A percentile compares a stretch with the other conserved stretches of the same genome.
phyloP scores from a whole-genome alignment of 2,113 vertebrate species.

The Azemiops feae region DNA sequence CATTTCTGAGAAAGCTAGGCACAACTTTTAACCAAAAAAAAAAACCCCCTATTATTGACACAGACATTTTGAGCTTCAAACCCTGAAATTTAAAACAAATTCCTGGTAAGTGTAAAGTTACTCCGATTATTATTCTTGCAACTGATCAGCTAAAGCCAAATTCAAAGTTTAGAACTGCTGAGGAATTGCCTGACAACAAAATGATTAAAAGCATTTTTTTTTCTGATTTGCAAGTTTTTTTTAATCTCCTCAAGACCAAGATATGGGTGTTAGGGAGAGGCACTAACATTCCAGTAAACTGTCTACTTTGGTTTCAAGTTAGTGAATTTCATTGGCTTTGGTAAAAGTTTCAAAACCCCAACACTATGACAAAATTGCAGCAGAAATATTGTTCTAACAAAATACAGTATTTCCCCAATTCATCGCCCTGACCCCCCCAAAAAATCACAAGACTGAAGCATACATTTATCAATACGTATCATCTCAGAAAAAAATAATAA shows the following conservation, averaged over 20 bases:
- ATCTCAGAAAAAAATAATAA: background rate
- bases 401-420: background rate
- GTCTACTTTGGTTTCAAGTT: background rate
- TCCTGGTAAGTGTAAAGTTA: background rate
- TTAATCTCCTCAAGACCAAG: background rate
- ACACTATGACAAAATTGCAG: background rate
- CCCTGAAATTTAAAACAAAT: conserved; percentile 7
- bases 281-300: background rate
- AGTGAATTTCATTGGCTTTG: background rate
- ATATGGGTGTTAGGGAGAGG: background rate
- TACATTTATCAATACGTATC: background rate
- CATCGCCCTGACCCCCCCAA: conserved; percentile 2
- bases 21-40: conserved; percentile 48
- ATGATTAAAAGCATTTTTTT: background rate
- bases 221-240: background rate
- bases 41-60: conserved; percentile 21
- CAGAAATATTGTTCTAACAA: background rate
- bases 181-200: fast-evolving
- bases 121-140: background rate
- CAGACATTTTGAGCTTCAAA: conserved; percentile 14
- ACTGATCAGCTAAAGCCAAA: conserved; percentile 14
- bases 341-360: background rate
- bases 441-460: conserved; percentile 15
- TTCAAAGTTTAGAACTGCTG: background rate
- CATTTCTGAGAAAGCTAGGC: conserved; percentile 53